phyloP scores from a whole-genome alignment of 2,797 vertebrate species.

The Nannoperca obscura region DNA sequence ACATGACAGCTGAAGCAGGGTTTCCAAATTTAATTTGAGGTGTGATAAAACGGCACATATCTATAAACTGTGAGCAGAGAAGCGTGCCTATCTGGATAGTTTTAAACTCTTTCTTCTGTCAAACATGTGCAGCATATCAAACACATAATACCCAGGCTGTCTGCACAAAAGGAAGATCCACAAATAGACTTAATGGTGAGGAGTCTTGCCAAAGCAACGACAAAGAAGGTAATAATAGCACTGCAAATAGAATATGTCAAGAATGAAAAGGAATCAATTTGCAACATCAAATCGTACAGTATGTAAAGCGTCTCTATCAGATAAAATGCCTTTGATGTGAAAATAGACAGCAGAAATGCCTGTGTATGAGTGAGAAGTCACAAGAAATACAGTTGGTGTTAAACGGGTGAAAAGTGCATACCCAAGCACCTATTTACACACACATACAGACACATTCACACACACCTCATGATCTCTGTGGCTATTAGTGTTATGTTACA shows the following conservation, averaged over 20 bases:
- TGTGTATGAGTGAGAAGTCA: slow-evolving; percentile 33
- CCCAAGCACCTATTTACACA: slow-evolving; percentile 33
- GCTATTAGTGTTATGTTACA: slow-evolving; percentile 42
- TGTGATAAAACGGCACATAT: slow-evolving; percentile 83
- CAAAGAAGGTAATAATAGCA: slow-evolving; percentile 47
- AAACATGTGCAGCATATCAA: slow-evolving; percentile 74
- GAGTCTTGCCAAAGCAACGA: slow-evolving; percentile 53
- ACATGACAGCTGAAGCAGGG: slow-evolving; percentile 80
- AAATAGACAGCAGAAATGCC: slow-evolving; percentile 43
- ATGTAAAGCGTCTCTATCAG: slow-evolving; percentile 31
- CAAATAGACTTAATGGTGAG: slow-evolving; percentile 66
- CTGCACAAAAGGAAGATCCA: slow-evolving; percentile 60
- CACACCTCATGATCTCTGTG: slow-evolving; percentile 44
- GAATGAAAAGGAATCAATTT: slow-evolving; percentile 32
- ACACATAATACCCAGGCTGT: slow-evolving; percentile 47
- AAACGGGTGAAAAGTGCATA: slow-evolving; percentile 54
- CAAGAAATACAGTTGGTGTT: slow-evolving; percentile 48
- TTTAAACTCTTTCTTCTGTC: slow-evolving; percentile 68
- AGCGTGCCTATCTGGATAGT: slow-evolving; percentile 64
- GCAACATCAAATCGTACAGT: slow-evolving; percentile 16
- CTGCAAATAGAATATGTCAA: slow-evolving; percentile 35
- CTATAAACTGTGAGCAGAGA: slow-evolving; percentile 76
- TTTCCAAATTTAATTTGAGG: slow-evolving; percentile 82
- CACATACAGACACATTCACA: slow-evolving; percentile 10
- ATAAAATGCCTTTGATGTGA: slow-evolving; percentile 46